phyloP scores from a whole-genome alignment of 2,888 invertebrate genomes.

The Rapana venosa region DNA sequence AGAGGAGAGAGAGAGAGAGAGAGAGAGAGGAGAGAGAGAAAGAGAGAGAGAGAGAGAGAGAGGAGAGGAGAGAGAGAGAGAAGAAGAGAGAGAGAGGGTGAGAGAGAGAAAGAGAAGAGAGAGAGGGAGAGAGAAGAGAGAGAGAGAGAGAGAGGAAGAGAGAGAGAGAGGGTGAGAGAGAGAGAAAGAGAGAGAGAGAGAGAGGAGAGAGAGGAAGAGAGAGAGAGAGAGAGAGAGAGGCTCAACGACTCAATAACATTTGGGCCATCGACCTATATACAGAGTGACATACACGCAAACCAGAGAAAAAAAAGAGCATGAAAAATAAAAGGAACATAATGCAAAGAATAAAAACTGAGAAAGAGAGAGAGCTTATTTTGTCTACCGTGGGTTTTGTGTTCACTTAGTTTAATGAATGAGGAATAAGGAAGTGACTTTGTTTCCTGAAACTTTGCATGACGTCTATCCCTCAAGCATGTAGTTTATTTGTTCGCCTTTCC shows the following conservation, averaged over 20 bases:
- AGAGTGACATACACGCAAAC: too few relatives aligned
- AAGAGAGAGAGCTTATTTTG: too few relatives aligned
- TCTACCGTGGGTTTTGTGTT: too few relatives aligned
- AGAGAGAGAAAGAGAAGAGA: background rate
- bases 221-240: too few relatives aligned
- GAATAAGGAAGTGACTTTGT: too few relatives aligned
- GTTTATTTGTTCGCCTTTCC: too few relatives aligned
- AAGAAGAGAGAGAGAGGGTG: background rate
- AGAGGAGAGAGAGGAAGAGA: background rate
- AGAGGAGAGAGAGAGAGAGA: background rate
- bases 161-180: background rate
- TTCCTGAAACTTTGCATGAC: too few relatives aligned
- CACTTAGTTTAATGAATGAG: too few relatives aligned
- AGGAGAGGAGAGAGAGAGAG: background rate
- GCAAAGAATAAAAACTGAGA: background rate
- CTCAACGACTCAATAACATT: too few relatives aligned
- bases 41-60: background rate
- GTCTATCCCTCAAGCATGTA: too few relatives aligned
- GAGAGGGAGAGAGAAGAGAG: background rate
- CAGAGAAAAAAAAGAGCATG: background rate
- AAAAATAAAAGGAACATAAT: background rate
- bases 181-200: background rate
- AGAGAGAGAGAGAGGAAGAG: too few relatives aligned
- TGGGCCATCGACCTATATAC: too few relatives aligned
- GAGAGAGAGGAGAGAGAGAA: background rate